Evolutionary conservation across 2,888 invertebrate species (phyloP).

Genomic region (Eristalis tenax): DNA sequence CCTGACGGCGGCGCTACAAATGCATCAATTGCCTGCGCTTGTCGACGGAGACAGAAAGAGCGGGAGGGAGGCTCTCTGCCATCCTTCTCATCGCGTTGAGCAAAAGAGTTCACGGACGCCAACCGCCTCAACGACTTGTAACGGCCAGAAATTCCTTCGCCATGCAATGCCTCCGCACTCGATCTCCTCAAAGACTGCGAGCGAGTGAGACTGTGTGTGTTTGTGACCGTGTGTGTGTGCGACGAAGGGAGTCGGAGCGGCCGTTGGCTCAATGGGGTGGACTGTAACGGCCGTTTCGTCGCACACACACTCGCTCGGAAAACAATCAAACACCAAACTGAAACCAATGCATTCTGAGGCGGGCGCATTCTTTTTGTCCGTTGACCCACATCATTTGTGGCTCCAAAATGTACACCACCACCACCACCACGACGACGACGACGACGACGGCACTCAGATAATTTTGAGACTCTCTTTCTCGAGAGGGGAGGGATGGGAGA

Average conservation of each 20-base stretch:
- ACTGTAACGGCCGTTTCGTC: constrained; percentile 66
- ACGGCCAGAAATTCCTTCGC: constrained; percentile 60
- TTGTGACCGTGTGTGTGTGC: not conserved
- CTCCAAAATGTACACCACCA: constrained; percentile 56
- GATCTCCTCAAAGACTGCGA: not conserved
- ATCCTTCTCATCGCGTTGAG: constrained; percentile 33
- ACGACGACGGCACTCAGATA: constrained; percentile 10
- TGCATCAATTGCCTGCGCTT: not conserved
- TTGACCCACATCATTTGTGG: constrained; percentile 65
- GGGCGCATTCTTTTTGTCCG: constrained; percentile 58
- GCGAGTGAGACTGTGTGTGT: not conserved
- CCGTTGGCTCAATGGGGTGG: constrained; percentile 54
- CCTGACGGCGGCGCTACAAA: not conserved
- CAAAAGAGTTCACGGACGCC: constrained; percentile 54
- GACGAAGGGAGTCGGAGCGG: not conserved
- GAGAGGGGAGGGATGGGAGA: not conserved
- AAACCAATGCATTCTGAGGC: constrained; percentile 37
- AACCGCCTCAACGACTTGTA: constrained; percentile 27
- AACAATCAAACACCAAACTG: not conserved
- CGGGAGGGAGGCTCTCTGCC: not conserved
- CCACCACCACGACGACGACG: constrained; percentile 23
- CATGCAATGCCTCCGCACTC: not conserved
- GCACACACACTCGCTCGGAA: not conserved
- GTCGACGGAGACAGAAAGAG: not conserved
- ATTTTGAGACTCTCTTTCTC: constrained; percentile 40